Conservation (phyloP, 2,888 invertebrate genomes). For the Drosophila histrio region DNA sequence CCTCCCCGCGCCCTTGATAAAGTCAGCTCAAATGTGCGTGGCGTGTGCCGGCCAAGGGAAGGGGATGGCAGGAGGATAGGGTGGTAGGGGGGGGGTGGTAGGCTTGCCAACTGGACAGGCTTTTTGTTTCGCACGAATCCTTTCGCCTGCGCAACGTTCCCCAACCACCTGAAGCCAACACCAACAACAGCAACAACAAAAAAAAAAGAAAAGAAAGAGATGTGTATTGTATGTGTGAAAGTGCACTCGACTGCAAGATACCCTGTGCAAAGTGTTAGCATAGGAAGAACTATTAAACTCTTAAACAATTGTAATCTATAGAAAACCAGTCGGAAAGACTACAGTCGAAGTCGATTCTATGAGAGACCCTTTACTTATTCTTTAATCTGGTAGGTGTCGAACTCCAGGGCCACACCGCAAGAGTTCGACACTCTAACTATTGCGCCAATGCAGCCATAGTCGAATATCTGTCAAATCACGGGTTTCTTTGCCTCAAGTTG, state of each 20-base stretch:
- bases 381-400: no score
- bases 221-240: conserved; percentile 1
- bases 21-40: conserved; percentile 75
- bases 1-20: conserved; percentile 71
- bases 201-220: conserved; percentile 2
- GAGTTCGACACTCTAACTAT: no score
- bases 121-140: conserved; percentile 77
- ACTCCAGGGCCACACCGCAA: no score
- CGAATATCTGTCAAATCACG: no score
- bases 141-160: conserved; percentile 49
- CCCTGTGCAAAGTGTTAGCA: not conserved
- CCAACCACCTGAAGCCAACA: conserved; percentile 37
- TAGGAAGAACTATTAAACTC: not conserved
- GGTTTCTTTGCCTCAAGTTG: no score
- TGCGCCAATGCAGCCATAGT: no score
- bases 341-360: not conserved
- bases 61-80: not conserved
- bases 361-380: no score
- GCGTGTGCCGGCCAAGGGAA: conserved; percentile 43
- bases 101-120: conserved; percentile 66
- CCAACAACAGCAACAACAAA: not conserved
- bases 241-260: not conserved
- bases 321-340: not conserved
- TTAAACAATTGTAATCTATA: not conserved
- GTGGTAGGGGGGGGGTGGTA: not conserved